A percentile compares a stretch with the other conserved stretches of the same genome.
Evolutionary conservation across 2,797 vertebrate species (phyloP).

Genomic region (Labeo calbasu): DNA sequence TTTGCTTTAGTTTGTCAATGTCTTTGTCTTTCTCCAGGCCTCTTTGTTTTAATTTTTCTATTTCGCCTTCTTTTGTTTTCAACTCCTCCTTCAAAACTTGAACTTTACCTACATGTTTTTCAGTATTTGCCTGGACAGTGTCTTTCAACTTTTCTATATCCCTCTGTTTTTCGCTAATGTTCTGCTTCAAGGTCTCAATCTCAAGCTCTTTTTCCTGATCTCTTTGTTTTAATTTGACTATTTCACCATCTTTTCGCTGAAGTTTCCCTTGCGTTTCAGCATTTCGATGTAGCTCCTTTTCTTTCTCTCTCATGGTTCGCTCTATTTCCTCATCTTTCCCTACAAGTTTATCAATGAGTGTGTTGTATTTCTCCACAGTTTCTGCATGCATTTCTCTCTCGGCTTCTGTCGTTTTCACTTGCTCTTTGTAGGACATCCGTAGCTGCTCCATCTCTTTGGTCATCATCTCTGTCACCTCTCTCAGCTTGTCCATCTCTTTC

Average conservation of each 20-base stretch:
- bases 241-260: constrained; percentile 60
- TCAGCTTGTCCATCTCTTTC: constrained; percentile 51
- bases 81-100: neutral
- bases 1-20: constrained; percentile 60
- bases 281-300: constrained; percentile 57
- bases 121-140: constrained; percentile 17
- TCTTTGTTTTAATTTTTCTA: constrained; percentile 25
- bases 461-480: constrained; percentile 51
- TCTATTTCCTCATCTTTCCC: constrained; percentile 41
- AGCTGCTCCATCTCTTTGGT: constrained; percentile 61
- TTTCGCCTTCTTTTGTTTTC: constrained; percentile 58
- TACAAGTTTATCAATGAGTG: constrained; percentile 57
- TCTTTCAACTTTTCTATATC: constrained; percentile 40
- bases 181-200: constrained; percentile 41
- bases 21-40: constrained; percentile 58
- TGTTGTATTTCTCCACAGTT: constrained; percentile 59
- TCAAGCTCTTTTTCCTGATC: constrained; percentile 50
- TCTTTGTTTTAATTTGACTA: constrained; percentile 30
- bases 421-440: constrained; percentile 56
- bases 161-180: constrained; percentile 21
- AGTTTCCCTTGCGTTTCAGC: constrained; percentile 59
- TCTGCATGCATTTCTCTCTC: constrained; percentile 42
- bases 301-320: constrained; percentile 16
- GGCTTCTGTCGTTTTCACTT: constrained; percentile 51
- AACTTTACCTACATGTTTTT: constrained; percentile 4